Evolutionary conservation across 2,797 vertebrate species (phyloP).

Genomic region (Tinamus major): DNA sequence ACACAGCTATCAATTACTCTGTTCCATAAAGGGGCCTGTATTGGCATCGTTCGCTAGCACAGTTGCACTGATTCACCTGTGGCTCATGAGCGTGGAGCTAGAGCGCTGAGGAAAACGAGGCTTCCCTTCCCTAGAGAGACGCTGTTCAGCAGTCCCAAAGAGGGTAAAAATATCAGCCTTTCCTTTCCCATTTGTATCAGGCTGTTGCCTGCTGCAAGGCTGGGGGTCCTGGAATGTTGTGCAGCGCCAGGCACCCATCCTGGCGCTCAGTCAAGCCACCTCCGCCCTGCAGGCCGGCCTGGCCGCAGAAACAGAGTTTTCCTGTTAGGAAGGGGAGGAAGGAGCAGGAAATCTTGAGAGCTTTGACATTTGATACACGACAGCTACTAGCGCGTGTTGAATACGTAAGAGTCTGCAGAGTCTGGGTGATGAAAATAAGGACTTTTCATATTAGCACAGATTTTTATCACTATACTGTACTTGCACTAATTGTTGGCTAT

Average conservation of each 20-base stretch:
- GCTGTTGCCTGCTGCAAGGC: not conserved
- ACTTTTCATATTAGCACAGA: not conserved
- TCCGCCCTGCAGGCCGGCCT: not conserved
- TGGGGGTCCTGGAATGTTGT: not conserved
- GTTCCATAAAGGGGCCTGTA: not conserved
- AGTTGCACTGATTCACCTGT: accelerated
- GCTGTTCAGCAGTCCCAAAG: not conserved
- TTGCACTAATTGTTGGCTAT: accelerated
- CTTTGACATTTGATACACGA: not conserved
- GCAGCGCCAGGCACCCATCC: not conserved
- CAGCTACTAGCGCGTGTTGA: not conserved
- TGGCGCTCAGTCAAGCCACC: not conserved
- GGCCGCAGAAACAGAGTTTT: not conserved
- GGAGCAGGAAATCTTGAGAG: not conserved
- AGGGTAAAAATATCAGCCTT: not conserved
- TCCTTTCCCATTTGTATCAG: not conserved
- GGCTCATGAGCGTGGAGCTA: not conserved
- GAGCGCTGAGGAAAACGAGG: not conserved
- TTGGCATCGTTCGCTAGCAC: not conserved
- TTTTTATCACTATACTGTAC: not conserved
- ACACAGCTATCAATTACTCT: not conserved
- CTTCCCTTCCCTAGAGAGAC: not conserved
- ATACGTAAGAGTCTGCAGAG: not conserved
- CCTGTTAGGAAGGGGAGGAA: not conserved
- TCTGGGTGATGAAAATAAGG: not conserved